phyloP scores from a whole-genome alignment of 2,113 vertebrate genomes.

The Ailuropoda melanoleuca region DNA sequence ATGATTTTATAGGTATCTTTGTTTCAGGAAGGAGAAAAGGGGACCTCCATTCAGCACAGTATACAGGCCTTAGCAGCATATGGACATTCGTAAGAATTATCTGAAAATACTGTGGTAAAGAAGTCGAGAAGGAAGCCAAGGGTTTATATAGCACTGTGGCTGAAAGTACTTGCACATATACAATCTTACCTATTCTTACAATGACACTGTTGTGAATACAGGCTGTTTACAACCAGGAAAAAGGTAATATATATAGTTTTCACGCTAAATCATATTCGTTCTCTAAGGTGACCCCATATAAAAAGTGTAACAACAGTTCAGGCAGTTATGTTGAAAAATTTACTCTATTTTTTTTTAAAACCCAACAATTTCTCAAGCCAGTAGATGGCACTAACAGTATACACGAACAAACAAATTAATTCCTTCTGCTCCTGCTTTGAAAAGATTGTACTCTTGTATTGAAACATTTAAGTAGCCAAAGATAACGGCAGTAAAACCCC shows the following conservation, averaged over 20 bases:
- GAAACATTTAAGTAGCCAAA: not conserved
- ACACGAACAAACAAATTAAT: not conserved
- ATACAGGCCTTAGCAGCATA: not conserved
- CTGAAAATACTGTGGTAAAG: not conserved
- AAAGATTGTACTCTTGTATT: not conserved
- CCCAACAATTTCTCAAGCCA: constrained; percentile 51
- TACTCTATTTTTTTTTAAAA: not conserved
- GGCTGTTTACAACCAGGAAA: not conserved
- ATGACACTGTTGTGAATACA: not conserved
- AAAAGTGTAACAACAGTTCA: not conserved
- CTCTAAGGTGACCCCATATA: not conserved
- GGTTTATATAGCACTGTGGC: not conserved
- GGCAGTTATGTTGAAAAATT: not conserved
- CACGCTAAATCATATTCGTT: not conserved
- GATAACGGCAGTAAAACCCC: not conserved
- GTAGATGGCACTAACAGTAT: constrained; percentile 80
- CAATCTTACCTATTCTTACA: not conserved
- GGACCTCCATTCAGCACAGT: not conserved
- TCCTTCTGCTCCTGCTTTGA: not conserved
- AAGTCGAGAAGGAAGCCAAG: not conserved
- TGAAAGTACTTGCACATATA: not conserved
- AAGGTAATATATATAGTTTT: not conserved
- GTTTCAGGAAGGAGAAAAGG: not conserved
- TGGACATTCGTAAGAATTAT: not conserved
- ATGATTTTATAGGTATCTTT: not conserved